Percentiles rank a stretch among this genome's conserved stretches.
phyloP scores from a whole-genome alignment of 2,888 invertebrate species.

The Rhagonycha fulva region DNA sequence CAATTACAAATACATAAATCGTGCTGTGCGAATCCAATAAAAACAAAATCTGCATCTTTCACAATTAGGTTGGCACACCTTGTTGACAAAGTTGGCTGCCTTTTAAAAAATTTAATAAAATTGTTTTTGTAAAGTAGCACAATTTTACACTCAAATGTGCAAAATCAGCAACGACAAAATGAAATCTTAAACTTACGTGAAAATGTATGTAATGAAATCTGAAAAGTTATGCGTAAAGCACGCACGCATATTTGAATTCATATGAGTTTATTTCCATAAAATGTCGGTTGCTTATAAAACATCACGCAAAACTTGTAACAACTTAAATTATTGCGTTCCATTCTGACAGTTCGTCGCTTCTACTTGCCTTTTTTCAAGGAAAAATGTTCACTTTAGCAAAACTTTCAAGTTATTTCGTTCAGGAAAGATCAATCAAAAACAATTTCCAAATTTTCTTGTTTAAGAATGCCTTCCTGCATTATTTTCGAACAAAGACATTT shows the following conservation, averaged over 20 bases:
- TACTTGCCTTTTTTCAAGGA: constrained; percentile 1
- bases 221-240: constrained; percentile 31
- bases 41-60: neutral
- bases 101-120: constrained; percentile 5
- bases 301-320: constrained; percentile 26
- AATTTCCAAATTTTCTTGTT: neutral
- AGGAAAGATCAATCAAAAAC: neutral
- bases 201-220: constrained; percentile 30
- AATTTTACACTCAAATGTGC: constrained; percentile 19
- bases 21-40: neutral
- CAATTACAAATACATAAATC: neutral
- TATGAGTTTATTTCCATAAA: constrained; percentile 29
- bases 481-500: neutral
- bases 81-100: neutral
- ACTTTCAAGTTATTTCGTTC: neutral
- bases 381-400: neutral
- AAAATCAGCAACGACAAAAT: constrained; percentile 20
- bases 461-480: neutral
- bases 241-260: constrained; percentile 29
- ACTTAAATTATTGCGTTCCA: constrained; percentile 19
- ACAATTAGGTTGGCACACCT: neutral
- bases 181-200: constrained; percentile 28
- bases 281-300: constrained; percentile 19
- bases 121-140: constrained; percentile 8
- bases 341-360: constrained; percentile 10